phyloP scores from a whole-genome alignment of 2,888 invertebrate species.

The Macrophya annulata region DNA sequence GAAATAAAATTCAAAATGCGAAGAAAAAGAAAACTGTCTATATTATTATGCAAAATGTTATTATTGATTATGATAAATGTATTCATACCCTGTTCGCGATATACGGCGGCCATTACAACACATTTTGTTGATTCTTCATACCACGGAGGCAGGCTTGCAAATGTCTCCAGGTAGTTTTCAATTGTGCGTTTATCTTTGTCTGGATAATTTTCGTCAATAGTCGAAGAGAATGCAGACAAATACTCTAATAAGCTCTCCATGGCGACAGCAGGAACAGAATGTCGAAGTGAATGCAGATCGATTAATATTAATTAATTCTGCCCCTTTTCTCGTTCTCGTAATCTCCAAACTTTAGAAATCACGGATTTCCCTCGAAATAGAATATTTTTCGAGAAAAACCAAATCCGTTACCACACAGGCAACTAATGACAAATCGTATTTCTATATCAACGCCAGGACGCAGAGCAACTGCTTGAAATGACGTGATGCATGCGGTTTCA shows the following conservation, averaged over 20 bases:
- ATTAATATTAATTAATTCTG: not conserved
- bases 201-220: not conserved
- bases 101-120: not conserved
- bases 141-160: not conserved
- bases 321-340: not conserved
- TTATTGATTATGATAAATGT: not conserved
- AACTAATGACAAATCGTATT: not conserved
- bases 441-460: not conserved
- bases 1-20: not conserved
- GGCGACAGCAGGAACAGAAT: not conserved
- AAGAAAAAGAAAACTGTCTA: not conserved
- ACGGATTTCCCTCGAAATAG: not conserved
- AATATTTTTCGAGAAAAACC: not conserved
- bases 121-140: not conserved
- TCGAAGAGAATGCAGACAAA: not conserved
- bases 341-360: not conserved
- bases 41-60: not conserved
- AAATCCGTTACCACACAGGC: not conserved
- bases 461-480: not conserved
- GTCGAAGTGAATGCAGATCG: not conserved
- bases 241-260: not conserved
- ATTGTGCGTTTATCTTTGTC: slow-evolving; percentile 16
- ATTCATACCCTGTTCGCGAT: not conserved
- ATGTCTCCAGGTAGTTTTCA: not conserved
- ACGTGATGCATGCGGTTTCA: not conserved